These are phyloP conservation scores for Athrips mouffetella DNA, from an alignment of 2,888 invertebrate genomes.

Conservation along the genomic window DNA sequence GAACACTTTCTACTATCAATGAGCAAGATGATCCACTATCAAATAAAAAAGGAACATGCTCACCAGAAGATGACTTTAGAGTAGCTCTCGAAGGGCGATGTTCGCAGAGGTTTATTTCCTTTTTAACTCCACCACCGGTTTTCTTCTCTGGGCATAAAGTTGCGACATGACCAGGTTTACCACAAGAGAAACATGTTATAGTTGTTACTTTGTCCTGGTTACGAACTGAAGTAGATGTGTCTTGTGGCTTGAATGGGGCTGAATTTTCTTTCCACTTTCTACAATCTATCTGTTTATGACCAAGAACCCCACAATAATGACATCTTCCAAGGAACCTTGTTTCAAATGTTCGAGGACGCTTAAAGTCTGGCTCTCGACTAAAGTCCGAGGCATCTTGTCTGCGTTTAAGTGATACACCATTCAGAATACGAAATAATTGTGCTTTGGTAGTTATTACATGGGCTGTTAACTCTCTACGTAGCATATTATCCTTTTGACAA, in stretches of 20 bases:
- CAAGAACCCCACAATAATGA: neutral
- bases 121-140: neutral
- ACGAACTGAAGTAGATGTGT: neutral
- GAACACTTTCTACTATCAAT: constrained; percentile 21
- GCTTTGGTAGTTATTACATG: neutral
- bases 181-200: constrained; percentile 9
- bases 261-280: neutral
- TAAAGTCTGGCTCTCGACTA: neutral
- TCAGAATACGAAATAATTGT: neutral
- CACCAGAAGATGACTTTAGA: constrained; percentile 23
- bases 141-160: constrained; percentile 14
- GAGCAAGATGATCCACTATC: constrained; percentile 31
- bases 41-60: constrained; percentile 25
- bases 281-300: constrained; percentile 1
- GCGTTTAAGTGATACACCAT: neutral
- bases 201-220: no score
- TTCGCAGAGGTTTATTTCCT: constrained; percentile 5
- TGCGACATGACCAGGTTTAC: constrained; percentile 10
- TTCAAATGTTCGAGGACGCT: constrained; percentile 1
- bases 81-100: constrained; percentile 11
- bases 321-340: neutral
- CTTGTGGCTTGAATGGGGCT: neutral
- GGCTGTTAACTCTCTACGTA: neutral
- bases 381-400: constrained; percentile 10
- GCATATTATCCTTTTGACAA: neutral